These are phyloP conservation scores for Pollachius pollachius DNA, from an alignment of 2,113 vertebrate species.

Conservation along the genomic window DNA sequence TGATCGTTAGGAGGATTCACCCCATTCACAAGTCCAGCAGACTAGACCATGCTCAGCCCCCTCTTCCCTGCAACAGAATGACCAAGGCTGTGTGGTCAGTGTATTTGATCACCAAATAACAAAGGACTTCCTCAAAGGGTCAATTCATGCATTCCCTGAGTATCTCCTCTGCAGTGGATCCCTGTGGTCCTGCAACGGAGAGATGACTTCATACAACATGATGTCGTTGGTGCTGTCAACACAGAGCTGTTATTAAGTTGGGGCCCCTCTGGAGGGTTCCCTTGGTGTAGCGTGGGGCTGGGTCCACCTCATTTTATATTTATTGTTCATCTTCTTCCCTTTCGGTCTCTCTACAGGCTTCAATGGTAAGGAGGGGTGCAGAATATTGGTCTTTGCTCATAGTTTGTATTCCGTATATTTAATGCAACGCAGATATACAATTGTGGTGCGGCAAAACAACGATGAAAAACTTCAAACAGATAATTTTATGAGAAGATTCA, in stretches of 20 bases:
- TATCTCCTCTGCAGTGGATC: background rate
- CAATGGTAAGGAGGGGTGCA: constrained; percentile 31
- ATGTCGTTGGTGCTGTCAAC: background rate
- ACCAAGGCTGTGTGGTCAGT: no score
- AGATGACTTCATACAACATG: constrained; percentile 49
- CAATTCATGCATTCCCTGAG: background rate
- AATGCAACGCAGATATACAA: constrained; percentile 14
- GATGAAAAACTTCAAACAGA: background rate
- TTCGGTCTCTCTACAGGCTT: constrained; percentile 32
- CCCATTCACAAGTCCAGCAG: no score
- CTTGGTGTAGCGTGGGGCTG: no score
- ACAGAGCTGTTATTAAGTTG: constrained; percentile 34
- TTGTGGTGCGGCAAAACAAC: background rate
- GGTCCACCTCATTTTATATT: constrained; percentile 66
- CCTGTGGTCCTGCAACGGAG: constrained; percentile 12
- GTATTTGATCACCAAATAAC: background rate
- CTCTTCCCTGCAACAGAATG: no score
- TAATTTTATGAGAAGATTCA: no score
- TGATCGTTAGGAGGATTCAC: no score
- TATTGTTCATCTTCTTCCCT: constrained; percentile 54
- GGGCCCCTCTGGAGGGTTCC: constrained; percentile 4
- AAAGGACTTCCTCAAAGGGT: constrained; percentile 27
- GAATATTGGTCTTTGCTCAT: no score
- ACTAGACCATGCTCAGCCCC: no score
- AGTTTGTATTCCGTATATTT: constrained; percentile 1